Base-by-base conservation (phyloP, 2,113 vertebrate genomes). In the Melanotaenia duboulayi region DNA sequence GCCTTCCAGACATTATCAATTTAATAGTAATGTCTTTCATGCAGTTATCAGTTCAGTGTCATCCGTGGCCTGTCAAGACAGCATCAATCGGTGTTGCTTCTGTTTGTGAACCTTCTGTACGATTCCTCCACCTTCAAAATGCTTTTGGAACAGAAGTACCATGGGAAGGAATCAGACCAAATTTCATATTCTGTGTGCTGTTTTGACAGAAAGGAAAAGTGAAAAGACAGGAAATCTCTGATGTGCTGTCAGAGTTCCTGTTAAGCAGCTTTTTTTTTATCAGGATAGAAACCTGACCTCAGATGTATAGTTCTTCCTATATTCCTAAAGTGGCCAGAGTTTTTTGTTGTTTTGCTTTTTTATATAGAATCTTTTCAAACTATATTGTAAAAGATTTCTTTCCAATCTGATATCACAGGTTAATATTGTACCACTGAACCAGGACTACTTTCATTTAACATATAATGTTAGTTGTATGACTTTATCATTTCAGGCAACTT, bases 111-210 rank as follows among this genome's bases (percentile, higher is more conserved):
- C 42, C 55, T 6, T 57, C 60, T 65, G 35, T 68, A 14, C 57
- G 67, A 60, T 63, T 74, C 59, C 39, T 80, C 72, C 50, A 24
- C 58, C 51, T 66, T 77, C 71, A 61, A 60, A 71, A 63, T 64
- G 39, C 57, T 74, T 63, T 80, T 64, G 66, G 20, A 78, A 24
- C n/a, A 68, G 70, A 83, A 78, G 65, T 37, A 55, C 42, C 80
- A 17, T 12, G 74, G 72, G 71, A 85, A 55, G 11, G 74, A 68
- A 62, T 80, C 65, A 71, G 48, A 69, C 71, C 66, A 70, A 56
- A 24, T 72, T 79, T 83, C 42, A 65, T 44, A 82, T 77, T 65
- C 72, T 81, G 6, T 69, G 14, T 74, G 70, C 72, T 74, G 59
- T 79, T 89, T 72, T 57, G 63, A 80, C 59, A 67, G 50, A 40